These are phyloP conservation scores for Atopsyche davidsoni DNA, from an alignment of 1,140 invertebrate species.

Conservation along the genomic window DNA sequence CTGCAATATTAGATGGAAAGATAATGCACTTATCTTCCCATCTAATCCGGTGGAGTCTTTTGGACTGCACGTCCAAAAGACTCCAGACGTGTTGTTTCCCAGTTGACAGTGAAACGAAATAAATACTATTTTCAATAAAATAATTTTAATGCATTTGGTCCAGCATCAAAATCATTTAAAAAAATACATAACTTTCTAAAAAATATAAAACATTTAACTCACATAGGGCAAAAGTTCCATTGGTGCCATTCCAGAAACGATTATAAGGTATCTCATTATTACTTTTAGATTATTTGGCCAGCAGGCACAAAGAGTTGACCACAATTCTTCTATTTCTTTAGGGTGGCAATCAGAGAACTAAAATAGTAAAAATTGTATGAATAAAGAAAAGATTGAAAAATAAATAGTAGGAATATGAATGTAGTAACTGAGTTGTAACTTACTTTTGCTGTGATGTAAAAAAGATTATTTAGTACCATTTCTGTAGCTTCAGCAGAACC, in stretches of 20 bases:
- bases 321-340: constrained; percentile 90
- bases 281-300: constrained; percentile 97
- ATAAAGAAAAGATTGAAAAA: not conserved
- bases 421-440: constrained; percentile 11
- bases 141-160: not conserved
- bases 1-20: no score
- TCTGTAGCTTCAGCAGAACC: constrained; percentile 98
- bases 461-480: constrained; percentile 98
- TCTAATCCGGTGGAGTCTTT: no score
- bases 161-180: not conserved
- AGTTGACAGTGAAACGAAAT: not conserved
- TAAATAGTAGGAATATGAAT: constrained; percentile 12
- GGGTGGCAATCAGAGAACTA: constrained; percentile 94
- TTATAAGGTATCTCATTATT: constrained; percentile 95
- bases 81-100: no score
- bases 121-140: not conserved
- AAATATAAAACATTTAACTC: constrained; percentile 39
- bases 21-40: no score
- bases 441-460: constrained; percentile 96
- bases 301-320: constrained; percentile 90
- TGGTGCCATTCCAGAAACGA: constrained; percentile 92
- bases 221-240: constrained; percentile 84
- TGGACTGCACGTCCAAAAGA: no score
- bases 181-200: not conserved
- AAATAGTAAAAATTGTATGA: constrained; percentile 31